Base-by-base conservation (phyloP, 2,113 vertebrate species). In the Bombycilla garrulus region DNA sequence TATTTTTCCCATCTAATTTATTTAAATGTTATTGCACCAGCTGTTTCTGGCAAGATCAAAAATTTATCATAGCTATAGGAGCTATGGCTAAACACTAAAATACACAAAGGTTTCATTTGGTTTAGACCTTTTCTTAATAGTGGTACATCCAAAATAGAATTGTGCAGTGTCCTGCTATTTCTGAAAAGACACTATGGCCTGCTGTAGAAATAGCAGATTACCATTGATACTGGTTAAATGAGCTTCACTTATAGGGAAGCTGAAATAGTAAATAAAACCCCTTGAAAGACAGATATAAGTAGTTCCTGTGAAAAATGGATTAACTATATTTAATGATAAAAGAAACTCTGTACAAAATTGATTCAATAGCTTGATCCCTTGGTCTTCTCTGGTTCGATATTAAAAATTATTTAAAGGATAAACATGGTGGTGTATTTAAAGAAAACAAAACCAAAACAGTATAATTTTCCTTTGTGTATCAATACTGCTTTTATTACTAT, bases 381-480 rank as follows among this genome's bases (percentile, higher is more conserved):
- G 35, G 7, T 70, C 42, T 86, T 84, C 57, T 79, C 65, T 64
- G 15, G 13, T 64, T 81, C 5, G 31, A 31, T 44, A 85, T 44
- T 26, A 90, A 44, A 57, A 69, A 76, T 8, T 87, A 61, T 48
- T 64, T 51, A 67, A 84, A 81, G 14, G 10, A 58, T 71, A 64
- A 84, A 64, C 47, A 71, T 38, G 12, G 8, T 7, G 6, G 47
- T 50, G 6, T 66, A 6, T 42, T 71, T 12, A 57, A 61, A n/a
- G n/a, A 47, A 8, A 11, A 6, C 13, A 29, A 35, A 25, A n/a
- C 2, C 1, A 13, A 56, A 67, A 31, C 0, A 0, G 8, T 71
- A 17, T 40, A 11, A 70, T 84, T 81, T 74, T 64, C 24, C 35
- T 72, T 42, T 38, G 51, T 73, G 14, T 28, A 47, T 67, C 40